Conservation (phyloP, 2,113 vertebrate species). For the Speoplatyrhinus poulsoni region DNA sequence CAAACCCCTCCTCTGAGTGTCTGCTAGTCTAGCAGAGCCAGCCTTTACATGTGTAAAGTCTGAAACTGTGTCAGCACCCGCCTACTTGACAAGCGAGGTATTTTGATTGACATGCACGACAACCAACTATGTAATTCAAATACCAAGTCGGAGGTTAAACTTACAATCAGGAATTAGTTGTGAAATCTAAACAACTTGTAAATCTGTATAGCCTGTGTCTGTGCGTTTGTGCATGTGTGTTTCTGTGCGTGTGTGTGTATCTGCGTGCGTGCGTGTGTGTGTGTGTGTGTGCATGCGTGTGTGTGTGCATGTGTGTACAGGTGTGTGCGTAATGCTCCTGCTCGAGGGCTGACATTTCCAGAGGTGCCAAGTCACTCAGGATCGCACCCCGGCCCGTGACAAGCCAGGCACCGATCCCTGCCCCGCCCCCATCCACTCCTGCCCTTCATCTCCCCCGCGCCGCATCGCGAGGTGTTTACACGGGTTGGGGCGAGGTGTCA, state of each 20-base stretch:
- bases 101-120: too few relatives aligned
- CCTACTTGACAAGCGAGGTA: too few relatives aligned
- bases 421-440: slow-evolving; percentile 25
- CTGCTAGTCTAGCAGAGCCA: too few relatives aligned
- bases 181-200: too few relatives aligned
- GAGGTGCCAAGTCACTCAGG: slow-evolving; percentile 79
- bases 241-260: background rate
- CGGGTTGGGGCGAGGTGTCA: slow-evolving; percentile 28
- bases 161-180: too few relatives aligned
- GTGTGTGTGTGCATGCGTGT: slow-evolving; percentile 10
- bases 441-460: slow-evolving; percentile 34
- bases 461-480: slow-evolving; percentile 74
- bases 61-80: too few relatives aligned
- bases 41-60: too few relatives aligned
- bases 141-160: too few relatives aligned
- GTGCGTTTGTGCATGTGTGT: too few relatives aligned
- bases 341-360: slow-evolving; percentile 76
- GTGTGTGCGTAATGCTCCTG: slow-evolving; percentile 49
- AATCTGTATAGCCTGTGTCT: too few relatives aligned
- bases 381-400: slow-evolving; percentile 77
- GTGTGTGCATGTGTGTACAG: slow-evolving; percentile 17
- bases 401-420: slow-evolving; percentile 63
- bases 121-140: too few relatives aligned
- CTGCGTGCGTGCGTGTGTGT: slow-evolving; percentile 33
- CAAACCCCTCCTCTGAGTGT: slow-evolving; percentile 15